These are phyloP conservation scores for Planiliza haematocheilus DNA, from an alignment of 2,113 vertebrate species.

Conservation along the genomic window DNA sequence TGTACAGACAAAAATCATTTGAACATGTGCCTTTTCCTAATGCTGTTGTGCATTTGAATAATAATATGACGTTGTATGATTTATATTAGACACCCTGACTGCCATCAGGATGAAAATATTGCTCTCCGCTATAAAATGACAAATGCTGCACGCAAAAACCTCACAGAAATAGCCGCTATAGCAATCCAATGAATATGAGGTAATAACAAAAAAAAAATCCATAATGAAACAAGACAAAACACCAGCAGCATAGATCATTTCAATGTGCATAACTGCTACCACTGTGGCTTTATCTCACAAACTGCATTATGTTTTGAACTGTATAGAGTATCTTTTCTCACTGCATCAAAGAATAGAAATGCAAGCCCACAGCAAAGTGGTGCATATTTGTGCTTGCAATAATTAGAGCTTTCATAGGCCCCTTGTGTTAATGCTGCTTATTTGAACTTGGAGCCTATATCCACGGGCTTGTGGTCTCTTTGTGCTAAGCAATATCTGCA, in stretches of 20 bases:
- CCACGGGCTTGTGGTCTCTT: slow-evolving; percentile 38
- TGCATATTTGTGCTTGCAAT: not conserved
- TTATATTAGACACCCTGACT: slow-evolving; percentile 54
- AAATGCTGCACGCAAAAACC: too few relatives aligned
- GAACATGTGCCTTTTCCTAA: slow-evolving; percentile 53
- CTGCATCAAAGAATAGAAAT: slow-evolving; percentile 12
- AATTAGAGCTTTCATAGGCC: slow-evolving; percentile 34
- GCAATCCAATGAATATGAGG: not conserved
- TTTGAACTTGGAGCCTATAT: slow-evolving; percentile 57
- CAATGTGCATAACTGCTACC: not conserved
- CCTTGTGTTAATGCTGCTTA: slow-evolving; percentile 47
- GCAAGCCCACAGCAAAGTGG: slow-evolving; percentile 27
- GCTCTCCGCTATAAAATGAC: slow-evolving; percentile 16
- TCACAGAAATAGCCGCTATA: not conserved
- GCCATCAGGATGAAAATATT: slow-evolving; percentile 49
- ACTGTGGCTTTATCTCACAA: slow-evolving; percentile 3
- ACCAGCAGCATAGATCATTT: not conserved
- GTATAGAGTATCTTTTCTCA: not conserved
- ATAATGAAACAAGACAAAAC: too few relatives aligned
- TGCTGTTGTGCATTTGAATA: slow-evolving; percentile 53
- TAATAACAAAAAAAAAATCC: not conserved
- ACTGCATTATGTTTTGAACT: not conserved
- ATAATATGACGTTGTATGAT: slow-evolving; percentile 67
- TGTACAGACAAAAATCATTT: slow-evolving; percentile 67
- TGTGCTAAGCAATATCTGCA: slow-evolving; percentile 41